A percentile compares a stretch with the other conserved stretches of the same genome.
Evolutionary conservation across 1,140 invertebrate genomes (phyloP).

Genomic region (Procambarus clarkii): DNA sequence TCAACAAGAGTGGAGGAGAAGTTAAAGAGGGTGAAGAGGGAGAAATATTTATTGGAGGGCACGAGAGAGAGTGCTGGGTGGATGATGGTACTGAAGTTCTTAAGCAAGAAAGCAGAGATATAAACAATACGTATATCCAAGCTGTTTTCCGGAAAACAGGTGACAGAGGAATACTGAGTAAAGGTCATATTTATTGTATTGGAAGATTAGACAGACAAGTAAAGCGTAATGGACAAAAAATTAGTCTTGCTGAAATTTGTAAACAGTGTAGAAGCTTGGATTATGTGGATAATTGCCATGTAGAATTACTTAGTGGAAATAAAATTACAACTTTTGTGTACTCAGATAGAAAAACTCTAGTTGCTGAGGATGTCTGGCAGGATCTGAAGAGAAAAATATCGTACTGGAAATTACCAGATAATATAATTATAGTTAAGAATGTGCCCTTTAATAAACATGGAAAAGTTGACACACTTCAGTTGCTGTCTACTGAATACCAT

Average conservation of each 20-base stretch:
- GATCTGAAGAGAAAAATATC: slow-evolving; percentile 40
- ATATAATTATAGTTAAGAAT: slow-evolving; percentile 29
- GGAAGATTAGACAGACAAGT: slow-evolving; percentile 38
- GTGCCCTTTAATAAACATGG: slow-evolving; percentile 56
- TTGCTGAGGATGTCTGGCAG: slow-evolving; percentile 8
- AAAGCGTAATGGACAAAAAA: slow-evolving; percentile 53
- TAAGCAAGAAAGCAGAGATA: not conserved
- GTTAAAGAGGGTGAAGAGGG: slow-evolving; percentile 40
- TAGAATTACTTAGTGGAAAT: not conserved
- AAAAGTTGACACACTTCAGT: slow-evolving; percentile 28
- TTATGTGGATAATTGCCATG: slow-evolving; percentile 35
- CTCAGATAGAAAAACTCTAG: not conserved
- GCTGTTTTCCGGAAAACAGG: slow-evolving; percentile 34
- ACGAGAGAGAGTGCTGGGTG: slow-evolving; percentile 39
- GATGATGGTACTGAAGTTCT: slow-evolving; percentile 18
- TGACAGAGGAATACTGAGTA: slow-evolving; percentile 37
- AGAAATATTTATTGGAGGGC: slow-evolving; percentile 49
- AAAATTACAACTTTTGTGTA: slow-evolving; percentile 47
- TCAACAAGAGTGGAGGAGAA: slow-evolving; percentile 16
- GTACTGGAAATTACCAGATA: slow-evolving; percentile 56
- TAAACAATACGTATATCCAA: not conserved
- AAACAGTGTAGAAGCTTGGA: slow-evolving; percentile 7
- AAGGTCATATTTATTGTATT: slow-evolving; percentile 42
- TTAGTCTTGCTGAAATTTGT: slow-evolving; percentile 53
- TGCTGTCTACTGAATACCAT: not conserved